phyloP scores from a whole-genome alignment of 35 echinoderm and acorn worm genomes.

The Amphiura filiformis region DNA sequence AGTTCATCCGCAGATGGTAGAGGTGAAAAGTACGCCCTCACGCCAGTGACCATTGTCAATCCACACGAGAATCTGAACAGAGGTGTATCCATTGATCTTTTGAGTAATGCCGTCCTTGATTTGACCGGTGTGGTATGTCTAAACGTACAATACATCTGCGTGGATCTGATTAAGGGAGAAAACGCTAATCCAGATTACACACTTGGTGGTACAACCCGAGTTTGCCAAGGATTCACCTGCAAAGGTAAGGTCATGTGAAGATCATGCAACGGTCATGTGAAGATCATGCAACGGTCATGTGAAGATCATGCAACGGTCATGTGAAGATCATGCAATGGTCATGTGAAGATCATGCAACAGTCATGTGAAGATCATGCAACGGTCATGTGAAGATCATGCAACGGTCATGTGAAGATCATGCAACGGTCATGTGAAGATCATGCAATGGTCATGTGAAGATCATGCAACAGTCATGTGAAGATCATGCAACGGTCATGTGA shows the following conservation, averaged over 20 bases:
- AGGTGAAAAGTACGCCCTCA: neutral
- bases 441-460: no score
- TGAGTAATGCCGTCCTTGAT: conserved; percentile 17
- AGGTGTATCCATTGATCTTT: conserved; percentile 22
- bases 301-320: no score
- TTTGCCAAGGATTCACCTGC: conserved; percentile 35
- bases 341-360: no score
- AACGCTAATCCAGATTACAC: conserved; percentile 58
- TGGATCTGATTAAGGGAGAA: conserved; percentile 42
- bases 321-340: no score
- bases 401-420: neutral
- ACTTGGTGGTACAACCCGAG: conserved; percentile 25
- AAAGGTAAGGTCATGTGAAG: no score
- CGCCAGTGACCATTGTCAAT: neutral
- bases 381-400: no score
- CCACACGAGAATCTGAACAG: conserved; percentile 16
- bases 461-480: no score
- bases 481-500: no score
- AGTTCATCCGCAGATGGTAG: conserved; percentile 33
- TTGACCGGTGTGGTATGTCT: conserved; percentile 46
- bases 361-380: no score
- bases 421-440: neutral
- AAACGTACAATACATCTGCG: conserved; percentile 44
- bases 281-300: no score
- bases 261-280: no score